phyloP scores from a whole-genome alignment of 35 echinoderm and acorn worm species.

The Apostichopus parvimensis region DNA sequence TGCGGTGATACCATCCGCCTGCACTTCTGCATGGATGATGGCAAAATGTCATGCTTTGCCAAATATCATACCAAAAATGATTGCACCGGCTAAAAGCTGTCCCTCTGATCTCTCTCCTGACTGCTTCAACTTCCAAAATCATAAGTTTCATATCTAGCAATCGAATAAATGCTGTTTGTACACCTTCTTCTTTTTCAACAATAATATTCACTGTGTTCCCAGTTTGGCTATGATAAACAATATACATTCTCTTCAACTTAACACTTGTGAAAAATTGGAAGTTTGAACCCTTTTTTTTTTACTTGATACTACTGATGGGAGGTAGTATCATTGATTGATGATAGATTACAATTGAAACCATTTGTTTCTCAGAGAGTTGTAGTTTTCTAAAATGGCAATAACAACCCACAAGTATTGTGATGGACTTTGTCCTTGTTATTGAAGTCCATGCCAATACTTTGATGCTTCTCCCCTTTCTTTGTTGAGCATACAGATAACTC shows the following conservation, averaged over 20 bases:
- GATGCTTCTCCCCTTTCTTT: constrained; percentile 19
- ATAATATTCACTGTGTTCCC: not conserved
- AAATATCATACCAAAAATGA: not conserved
- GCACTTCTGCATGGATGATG: not conserved
- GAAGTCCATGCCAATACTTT: constrained; percentile 39
- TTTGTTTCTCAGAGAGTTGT: not conserved
- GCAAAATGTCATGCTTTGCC: not conserved
- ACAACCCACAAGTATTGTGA: constrained; percentile 29
- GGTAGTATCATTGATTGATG: constrained; percentile 6
- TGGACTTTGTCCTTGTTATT: not conserved
- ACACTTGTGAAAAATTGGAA: not conserved
- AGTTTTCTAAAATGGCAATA: not conserved
- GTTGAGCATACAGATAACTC: not conserved
- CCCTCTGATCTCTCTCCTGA: not conserved
- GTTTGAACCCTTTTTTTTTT: not conserved
- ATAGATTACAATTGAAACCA: constrained; percentile 24
- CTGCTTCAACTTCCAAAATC: not conserved
- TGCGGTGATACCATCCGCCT: not conserved
- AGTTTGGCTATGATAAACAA: constrained; percentile 16
- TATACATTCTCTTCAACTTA: not conserved
- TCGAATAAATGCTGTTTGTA: constrained; percentile 16
- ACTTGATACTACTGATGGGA: not conserved
- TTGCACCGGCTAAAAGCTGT: not conserved
- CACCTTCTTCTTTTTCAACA: not conserved
- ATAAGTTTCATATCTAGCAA: not conserved